phyloP scores from a whole-genome alignment of 2,888 invertebrate genomes.

The Caenorhabditis sulstoni region DNA sequence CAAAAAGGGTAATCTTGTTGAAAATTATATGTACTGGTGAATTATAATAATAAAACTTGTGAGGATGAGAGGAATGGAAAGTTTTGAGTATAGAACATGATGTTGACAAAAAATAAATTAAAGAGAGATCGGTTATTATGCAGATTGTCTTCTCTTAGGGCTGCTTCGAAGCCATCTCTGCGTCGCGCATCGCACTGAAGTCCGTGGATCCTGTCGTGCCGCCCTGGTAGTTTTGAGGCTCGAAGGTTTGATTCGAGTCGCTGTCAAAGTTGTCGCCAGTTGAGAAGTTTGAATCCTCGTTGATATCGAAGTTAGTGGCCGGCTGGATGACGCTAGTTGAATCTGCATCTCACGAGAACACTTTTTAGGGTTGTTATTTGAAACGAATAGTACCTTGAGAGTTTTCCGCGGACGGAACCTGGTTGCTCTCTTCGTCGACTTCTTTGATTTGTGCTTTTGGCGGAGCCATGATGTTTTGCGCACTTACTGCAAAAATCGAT shows the following conservation, averaged over 20 bases:
- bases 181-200: slow-evolving; percentile 76
- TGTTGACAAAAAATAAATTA: background rate
- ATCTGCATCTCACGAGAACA: slow-evolving; percentile 19
- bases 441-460: slow-evolving; percentile 57
- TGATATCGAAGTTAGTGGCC: slow-evolving; percentile 57
- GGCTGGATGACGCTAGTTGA: slow-evolving; percentile 53
- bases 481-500: slow-evolving; percentile 67
- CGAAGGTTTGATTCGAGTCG: slow-evolving; percentile 77
- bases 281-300: slow-evolving; percentile 80
- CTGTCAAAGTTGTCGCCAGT: slow-evolving; percentile 74
- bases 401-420: slow-evolving; percentile 69
- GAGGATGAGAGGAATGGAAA: slow-evolving; percentile 19
- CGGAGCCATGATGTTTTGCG: slow-evolving; percentile 68
- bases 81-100: slow-evolving; percentile 9
- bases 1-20: slow-evolving; percentile 10
- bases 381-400: slow-evolving; percentile 68
- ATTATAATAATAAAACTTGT: slow-evolving; percentile 5
- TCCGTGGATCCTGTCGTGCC: slow-evolving; percentile 69
- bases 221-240: slow-evolving; percentile 62
- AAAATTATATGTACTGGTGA: slow-evolving; percentile 2
- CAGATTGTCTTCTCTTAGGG: background rate
- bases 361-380: too few relatives aligned
- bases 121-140: slow-evolving; percentile 5
- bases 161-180: slow-evolving; percentile 65
- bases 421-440: slow-evolving; percentile 70